phyloP scores from a whole-genome alignment of 2,888 invertebrate species.

The Boloria selene region DNA sequence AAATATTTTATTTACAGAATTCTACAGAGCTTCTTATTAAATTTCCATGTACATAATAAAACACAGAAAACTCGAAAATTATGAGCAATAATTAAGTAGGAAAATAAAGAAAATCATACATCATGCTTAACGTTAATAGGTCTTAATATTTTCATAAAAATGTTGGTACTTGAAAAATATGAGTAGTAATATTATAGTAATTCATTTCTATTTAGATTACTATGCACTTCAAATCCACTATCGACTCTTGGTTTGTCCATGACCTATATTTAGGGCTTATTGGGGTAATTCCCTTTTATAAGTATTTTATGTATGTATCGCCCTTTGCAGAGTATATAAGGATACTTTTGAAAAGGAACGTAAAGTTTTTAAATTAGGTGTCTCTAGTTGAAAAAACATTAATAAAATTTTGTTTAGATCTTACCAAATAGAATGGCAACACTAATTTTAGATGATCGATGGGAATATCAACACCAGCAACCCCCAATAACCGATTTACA shows the following conservation, averaged over 20 bases:
- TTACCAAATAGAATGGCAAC: constrained; percentile 70
- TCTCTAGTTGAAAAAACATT: background rate
- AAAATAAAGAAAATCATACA: too few relatives aligned
- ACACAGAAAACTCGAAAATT: too few relatives aligned
- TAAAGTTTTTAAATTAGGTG: too few relatives aligned
- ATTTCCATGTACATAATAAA: too few relatives aligned
- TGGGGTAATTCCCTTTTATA: constrained; percentile 5
- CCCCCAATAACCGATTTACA: constrained; percentile 64
- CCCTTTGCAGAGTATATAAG: too few relatives aligned
- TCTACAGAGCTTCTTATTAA: too few relatives aligned
- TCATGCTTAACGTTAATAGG: too few relatives aligned
- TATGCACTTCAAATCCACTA: constrained; percentile 10
- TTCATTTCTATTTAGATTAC: background rate
- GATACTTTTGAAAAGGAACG: too few relatives aligned
- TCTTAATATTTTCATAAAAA: too few relatives aligned
- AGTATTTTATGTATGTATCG: background rate
- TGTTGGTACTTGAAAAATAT: too few relatives aligned
- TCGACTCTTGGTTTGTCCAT: constrained; percentile 1
- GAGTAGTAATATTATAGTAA: background rate
- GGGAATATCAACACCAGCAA: constrained; percentile 75
- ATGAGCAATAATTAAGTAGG: too few relatives aligned
- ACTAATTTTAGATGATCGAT: constrained; percentile 68
- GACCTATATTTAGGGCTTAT: background rate
- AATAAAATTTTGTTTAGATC: constrained; percentile 6
- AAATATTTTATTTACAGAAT: too few relatives aligned